These are phyloP conservation scores for Berghia stephanieae DNA, from an alignment of 1,140 invertebrate genomes.

Conservation along the genomic window DNA sequence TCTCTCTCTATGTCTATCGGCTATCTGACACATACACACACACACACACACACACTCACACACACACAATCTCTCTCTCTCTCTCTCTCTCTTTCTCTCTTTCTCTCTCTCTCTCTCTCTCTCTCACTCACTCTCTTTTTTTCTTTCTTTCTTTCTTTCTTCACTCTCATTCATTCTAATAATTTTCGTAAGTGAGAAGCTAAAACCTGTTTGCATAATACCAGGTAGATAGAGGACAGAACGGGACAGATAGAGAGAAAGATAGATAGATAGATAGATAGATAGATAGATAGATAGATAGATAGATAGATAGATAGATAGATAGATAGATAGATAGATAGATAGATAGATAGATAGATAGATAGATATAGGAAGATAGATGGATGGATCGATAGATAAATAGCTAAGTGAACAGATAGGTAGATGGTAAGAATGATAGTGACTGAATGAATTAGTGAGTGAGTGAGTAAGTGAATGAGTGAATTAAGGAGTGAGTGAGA, in stretches of 20 bases:
- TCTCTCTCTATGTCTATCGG: background rate
- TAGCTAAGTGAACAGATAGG: background rate
- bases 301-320: background rate
- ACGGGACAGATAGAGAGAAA: background rate
- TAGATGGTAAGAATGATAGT: background rate
- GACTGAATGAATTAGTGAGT: no score
- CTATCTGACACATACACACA: slow-evolving; percentile 11
- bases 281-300: background rate
- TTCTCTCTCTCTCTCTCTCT: slow-evolving; percentile 31
- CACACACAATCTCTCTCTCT: slow-evolving; percentile 5
- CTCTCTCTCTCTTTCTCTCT: slow-evolving; percentile 30
- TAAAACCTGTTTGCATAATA: slow-evolving; percentile 4
- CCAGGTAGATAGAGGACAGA: background rate
- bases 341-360: background rate
- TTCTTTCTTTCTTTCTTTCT: background rate
- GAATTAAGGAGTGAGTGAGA: no score
- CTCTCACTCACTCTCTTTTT: background rate
- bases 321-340: background rate
- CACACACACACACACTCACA: slow-evolving; percentile 13
- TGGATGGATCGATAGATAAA: no score
- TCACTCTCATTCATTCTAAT: background rate
- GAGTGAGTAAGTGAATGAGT: no score
- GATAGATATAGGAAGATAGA: no score
- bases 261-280: background rate
- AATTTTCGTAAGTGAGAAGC: background rate